Percentiles rank a stretch among this genome's conserved stretches.
These are phyloP conservation scores for Pogonocichla stellata DNA, from an alignment of 2,113 vertebrate species.

Conservation along the genomic window DNA sequence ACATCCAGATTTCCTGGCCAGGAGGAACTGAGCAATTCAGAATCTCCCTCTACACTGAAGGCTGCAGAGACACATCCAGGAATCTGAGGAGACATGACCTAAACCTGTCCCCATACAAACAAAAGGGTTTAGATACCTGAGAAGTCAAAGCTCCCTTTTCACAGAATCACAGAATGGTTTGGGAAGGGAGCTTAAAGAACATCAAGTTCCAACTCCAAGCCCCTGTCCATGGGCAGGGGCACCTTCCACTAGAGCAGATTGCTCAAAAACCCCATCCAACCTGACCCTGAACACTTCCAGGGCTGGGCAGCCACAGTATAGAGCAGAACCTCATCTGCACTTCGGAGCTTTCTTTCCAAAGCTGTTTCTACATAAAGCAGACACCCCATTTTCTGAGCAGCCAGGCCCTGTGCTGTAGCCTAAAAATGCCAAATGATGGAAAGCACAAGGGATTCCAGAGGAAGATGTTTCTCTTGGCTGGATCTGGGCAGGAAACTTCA, in stretches of 20 bases:
- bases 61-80: neutral
- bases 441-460: neutral
- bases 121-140: neutral
- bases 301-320: rapidly evolving
- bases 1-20: neutral
- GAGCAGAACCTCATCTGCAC: neutral
- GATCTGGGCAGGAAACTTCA: neutral
- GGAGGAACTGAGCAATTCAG: neutral
- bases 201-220: neutral
- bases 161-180: neutral
- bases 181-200: neutral
- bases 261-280: neutral
- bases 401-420: neutral
- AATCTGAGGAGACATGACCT: rapidly evolving
- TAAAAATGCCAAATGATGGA: neutral
- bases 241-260: neutral
- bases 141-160: neutral
- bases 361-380: neutral
- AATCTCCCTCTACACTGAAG: neutral
- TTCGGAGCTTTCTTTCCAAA: neutral
- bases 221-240: neutral
- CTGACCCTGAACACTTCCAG: neutral
- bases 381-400: neutral
- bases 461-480: neutral
- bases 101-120: neutral